Evolutionary conservation across 1,140 invertebrate species (phyloP).

Genomic region (Atopsyche davidsoni): DNA sequence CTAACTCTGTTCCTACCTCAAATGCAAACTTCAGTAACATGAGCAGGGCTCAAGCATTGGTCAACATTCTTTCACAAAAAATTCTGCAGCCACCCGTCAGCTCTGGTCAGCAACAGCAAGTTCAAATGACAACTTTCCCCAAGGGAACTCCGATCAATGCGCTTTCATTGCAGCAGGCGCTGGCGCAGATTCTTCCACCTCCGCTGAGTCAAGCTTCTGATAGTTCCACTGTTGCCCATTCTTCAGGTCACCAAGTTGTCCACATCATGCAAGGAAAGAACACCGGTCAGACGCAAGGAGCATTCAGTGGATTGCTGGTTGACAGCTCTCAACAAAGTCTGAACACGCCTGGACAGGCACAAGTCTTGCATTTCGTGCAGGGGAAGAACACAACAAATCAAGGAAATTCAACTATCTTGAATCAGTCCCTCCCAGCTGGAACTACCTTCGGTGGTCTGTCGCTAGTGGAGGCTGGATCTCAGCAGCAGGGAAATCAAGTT

Average conservation of each 20-base stretch:
- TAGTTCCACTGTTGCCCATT: slow-evolving; percentile 33
- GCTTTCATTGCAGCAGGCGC: slow-evolving; percentile 44
- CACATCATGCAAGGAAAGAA: slow-evolving; percentile 46
- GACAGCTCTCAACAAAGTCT: slow-evolving; percentile 42
- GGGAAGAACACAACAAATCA: slow-evolving; percentile 35
- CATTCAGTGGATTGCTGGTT: slow-evolving; percentile 38
- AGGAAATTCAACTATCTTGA: slow-evolving; percentile 31
- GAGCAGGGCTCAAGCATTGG: slow-evolving; percentile 33
- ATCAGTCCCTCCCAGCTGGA: slow-evolving; percentile 32
- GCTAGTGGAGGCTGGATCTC: slow-evolving; percentile 41
- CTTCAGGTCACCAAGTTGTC: slow-evolving; percentile 40
- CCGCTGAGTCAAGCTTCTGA: slow-evolving; percentile 40
- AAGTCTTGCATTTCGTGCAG: slow-evolving; percentile 46
- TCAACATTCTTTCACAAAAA: slow-evolving; percentile 40
- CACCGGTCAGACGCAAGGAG: slow-evolving; percentile 35
- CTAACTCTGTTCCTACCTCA: slow-evolving; percentile 37
- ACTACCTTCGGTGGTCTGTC: slow-evolving; percentile 40
- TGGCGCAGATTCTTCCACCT: slow-evolving; percentile 45
- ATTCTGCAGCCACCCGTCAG: slow-evolving; percentile 31
- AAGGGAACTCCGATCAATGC: slow-evolving; percentile 40
- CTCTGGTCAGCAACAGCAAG: slow-evolving; percentile 27
- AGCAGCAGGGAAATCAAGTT: slow-evolving; percentile 43
- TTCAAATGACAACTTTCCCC: slow-evolving; percentile 35
- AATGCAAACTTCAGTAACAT: slow-evolving; percentile 30
- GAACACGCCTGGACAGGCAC: slow-evolving; percentile 37